Evolutionary conservation across 2,797 vertebrate genomes (phyloP).

Genomic region (Cercopithecus neglectus): DNA sequence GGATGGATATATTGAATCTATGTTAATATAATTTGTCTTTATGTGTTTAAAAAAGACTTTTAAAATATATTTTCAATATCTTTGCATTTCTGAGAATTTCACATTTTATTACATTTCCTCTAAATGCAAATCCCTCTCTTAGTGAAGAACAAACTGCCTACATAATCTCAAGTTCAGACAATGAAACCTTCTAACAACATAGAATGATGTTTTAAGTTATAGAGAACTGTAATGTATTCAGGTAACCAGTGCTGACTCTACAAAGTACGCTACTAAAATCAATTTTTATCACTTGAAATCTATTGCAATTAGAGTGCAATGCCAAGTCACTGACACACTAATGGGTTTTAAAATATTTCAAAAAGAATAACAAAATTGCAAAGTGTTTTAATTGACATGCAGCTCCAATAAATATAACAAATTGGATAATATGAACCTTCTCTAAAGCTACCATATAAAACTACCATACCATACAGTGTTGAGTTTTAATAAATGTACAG

Average conservation of each 20-base stretch:
- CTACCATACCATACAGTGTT: neutral
- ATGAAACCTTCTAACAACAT: constrained; percentile 42
- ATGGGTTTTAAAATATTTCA: constrained; percentile 68
- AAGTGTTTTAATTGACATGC: constrained; percentile 42
- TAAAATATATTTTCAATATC: neutral
- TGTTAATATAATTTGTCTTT: constrained; percentile 41
- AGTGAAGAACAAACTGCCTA: constrained; percentile 36
- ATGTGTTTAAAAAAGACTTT: constrained; percentile 18
- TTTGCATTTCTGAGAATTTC: constrained; percentile 54
- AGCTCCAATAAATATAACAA: constrained; percentile 2
- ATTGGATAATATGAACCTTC: constrained; percentile 4
- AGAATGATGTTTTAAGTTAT: constrained; percentile 50
- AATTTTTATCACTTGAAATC: constrained; percentile 74
- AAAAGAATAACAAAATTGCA: constrained; percentile 56
- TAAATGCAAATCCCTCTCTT: constrained; percentile 50
- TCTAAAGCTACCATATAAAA: constrained; percentile 23
- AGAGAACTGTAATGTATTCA: constrained; percentile 45
- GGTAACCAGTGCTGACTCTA: constrained; percentile 63
- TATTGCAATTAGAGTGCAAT: constrained; percentile 65
- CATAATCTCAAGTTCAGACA: constrained; percentile 55
- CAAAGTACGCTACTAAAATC: constrained; percentile 68
- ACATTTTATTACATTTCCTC: constrained; percentile 49
- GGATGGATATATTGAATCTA: neutral
- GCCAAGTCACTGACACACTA: constrained; percentile 61
- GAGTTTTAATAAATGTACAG: neutral